Evolutionary conservation across 2,888 invertebrate genomes (phyloP), one percentile per base, ranked within the genome.

Genomic region (Coenonympha glycerion): DNA sequence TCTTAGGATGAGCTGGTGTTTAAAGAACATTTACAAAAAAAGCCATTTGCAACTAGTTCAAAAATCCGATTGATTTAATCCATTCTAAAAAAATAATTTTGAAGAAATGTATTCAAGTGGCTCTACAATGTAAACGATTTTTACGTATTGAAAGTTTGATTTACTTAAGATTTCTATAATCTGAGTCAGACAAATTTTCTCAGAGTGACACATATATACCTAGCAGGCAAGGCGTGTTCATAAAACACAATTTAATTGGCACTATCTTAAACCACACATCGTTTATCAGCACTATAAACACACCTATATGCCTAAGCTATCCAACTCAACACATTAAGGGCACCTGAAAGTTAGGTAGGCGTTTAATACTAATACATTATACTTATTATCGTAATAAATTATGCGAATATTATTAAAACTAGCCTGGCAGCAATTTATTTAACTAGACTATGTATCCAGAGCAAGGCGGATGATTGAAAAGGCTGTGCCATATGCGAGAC

Each of bases 391-490:
- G 21, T 15, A 42, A 21, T 42, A 44, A 44, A 13, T 33, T 22
- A 44, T 22, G 31, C 15, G 33, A 34, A 44, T 44, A 44, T 44
- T 33, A 41, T 52, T 48, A 19, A 37, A 44, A 49, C 41, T 49
- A 37, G 50, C 40, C 16, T 28, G 30, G 41, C 37, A 33, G 47
- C 33, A 49, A 50, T 53, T 44, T 50, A 44, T 37, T 26, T 28
- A 47, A 47, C 36, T 47, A 47, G 16, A 37, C 5, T 44, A 33
- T n/a, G 13, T 33, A 44, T 44, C 22, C 31, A 22, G 31, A 39
- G 37, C 24, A 39, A 31, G 13, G 39, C 39, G 21, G 31, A 47
- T 55, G 55, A 55, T 52, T 52, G 55, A 55, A 49, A 55, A 55
- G 52, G 49, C 46, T 49, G 44, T 26, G 33, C 15, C 15, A 47